Evolutionary conservation across 2,113 vertebrate genomes (phyloP).

Genomic region (Salvelinus sp.): DNA sequence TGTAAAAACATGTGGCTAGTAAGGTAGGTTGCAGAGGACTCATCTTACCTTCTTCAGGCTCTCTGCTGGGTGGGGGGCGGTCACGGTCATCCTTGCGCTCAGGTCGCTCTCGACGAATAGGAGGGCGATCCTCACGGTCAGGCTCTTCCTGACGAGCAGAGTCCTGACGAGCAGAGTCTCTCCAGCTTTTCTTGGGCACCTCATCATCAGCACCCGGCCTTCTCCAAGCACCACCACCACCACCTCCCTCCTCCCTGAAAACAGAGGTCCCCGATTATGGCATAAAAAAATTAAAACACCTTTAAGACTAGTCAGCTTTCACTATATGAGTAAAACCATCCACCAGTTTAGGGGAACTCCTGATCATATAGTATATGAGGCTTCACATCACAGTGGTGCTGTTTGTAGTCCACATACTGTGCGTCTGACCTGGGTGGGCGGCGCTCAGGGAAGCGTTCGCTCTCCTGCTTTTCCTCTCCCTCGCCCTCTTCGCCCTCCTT

Average conservation of each 20-base stretch:
- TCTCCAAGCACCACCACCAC: constrained; percentile 73
- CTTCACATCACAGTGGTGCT: too few relatives aligned
- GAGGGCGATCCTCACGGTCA: constrained; percentile 61
- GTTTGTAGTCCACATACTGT: not conserved
- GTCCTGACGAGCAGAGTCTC: constrained; percentile 82
- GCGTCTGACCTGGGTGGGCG: constrained; percentile 46
- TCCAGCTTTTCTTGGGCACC: constrained; percentile 79
- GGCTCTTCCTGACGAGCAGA: constrained; percentile 80
- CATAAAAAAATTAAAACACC: too few relatives aligned
- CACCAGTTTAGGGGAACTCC: too few relatives aligned
- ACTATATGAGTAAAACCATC: too few relatives aligned
- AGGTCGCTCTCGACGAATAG: constrained; percentile 26
- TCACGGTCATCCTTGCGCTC: constrained; percentile 62
- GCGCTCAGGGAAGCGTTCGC: constrained; percentile 78
- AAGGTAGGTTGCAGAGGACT: not conserved
- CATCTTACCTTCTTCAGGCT: constrained; percentile 81
- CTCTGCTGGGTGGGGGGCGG: constrained; percentile 65
- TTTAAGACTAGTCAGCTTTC: too few relatives aligned
- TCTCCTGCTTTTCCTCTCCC: constrained; percentile 55
- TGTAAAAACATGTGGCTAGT: too few relatives aligned
- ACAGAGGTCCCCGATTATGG: not conserved
- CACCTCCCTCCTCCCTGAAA: constrained; percentile 82
- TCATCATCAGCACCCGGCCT: constrained; percentile 71
- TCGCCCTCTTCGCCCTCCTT: constrained; percentile 60
- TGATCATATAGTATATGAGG: too few relatives aligned